These are phyloP conservation scores for Acronicta alni DNA, from an alignment of 2,888 invertebrate species.

Conservation along the genomic window DNA sequence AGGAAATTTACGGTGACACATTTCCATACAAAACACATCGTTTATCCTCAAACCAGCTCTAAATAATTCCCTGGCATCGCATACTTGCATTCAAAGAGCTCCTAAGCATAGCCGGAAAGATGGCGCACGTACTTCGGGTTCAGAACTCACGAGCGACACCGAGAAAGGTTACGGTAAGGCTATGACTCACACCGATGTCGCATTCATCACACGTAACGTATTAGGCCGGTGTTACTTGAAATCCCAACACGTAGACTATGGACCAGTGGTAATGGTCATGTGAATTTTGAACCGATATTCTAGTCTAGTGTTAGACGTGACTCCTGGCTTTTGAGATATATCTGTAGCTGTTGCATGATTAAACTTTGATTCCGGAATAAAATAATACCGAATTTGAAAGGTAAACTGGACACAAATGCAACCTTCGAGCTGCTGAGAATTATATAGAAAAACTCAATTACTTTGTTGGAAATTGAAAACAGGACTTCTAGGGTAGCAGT, in stretches of 20 bases:
- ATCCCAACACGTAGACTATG: constrained; percentile 24
- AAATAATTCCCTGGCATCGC: constrained; percentile 32
- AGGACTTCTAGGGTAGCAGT: no score
- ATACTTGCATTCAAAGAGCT: constrained; percentile 27
- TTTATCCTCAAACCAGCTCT: constrained; percentile 11
- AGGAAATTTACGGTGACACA: neutral
- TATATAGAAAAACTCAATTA: no score
- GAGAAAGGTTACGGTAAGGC: constrained; percentile 14
- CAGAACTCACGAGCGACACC: constrained; percentile 23
- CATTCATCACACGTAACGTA: constrained; percentile 46
- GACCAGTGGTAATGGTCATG: constrained; percentile 31
- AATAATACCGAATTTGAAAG: constrained; percentile 3
- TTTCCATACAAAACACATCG: constrained; percentile 1
- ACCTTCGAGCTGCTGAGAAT: no score
- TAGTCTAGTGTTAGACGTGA: constrained; percentile 12
- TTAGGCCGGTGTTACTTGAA: constrained; percentile 25
- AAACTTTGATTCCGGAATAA: constrained; percentile 13
- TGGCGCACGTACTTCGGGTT: constrained; percentile 21
- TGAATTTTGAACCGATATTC: constrained; percentile 32
- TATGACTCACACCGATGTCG: constrained; percentile 19
- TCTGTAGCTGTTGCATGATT: constrained; percentile 8
- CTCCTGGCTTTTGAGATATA: constrained; percentile 8
- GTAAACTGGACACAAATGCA: no score
- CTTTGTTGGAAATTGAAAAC: no score
- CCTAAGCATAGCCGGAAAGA: constrained; percentile 16